Conservation (phyloP, 2,797 vertebrate genomes). For the Ataeniobius toweri region DNA sequence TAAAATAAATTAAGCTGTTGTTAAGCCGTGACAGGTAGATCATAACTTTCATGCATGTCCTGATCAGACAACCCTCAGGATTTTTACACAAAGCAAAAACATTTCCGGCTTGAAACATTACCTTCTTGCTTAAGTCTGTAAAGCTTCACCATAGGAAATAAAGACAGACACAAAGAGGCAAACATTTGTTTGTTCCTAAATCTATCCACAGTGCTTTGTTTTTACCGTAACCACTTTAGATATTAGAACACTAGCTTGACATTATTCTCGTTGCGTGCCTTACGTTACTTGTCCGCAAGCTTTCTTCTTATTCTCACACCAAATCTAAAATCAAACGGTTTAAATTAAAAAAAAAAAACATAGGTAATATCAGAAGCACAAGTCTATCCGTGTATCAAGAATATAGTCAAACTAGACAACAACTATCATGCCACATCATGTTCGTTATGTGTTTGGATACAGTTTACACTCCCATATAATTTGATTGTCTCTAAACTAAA, state of each 20-base stretch:
- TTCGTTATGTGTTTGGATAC: conserved; percentile 46
- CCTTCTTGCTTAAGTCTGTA: conserved; percentile 21
- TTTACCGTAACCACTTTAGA: conserved; percentile 27
- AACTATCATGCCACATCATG: conserved; percentile 68
- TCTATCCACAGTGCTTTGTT: conserved; percentile 60
- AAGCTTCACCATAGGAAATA: conserved; percentile 11
- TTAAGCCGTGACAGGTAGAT: not conserved
- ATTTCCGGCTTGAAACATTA: conserved; percentile 3
- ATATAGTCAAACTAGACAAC: conserved; percentile 66
- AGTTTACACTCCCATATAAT: conserved; percentile 44
- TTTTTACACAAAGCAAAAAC: not conserved
- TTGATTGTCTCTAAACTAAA: conserved; percentile 84
- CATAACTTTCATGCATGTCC: conserved; percentile 24
- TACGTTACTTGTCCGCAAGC: conserved; percentile 34
- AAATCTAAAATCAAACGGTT: conserved; percentile 42
- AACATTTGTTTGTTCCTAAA: conserved; percentile 33
- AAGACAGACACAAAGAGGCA: conserved; percentile 24
- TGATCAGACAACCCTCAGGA: conserved; percentile 28
- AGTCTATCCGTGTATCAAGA: conserved; percentile 58
- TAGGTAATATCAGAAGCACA: conserved; percentile 61
- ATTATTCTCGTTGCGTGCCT: conserved; percentile 30
- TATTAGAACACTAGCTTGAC: conserved; percentile 41
- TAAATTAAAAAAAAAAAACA: conserved; percentile 57
- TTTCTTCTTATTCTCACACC: conserved; percentile 33
- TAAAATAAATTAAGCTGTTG: conserved; percentile 8